Evolutionary conservation across 2,113 vertebrate genomes (phyloP), one percentile per base, ranked within the genome.

Genomic region (Octodon degus): DNA sequence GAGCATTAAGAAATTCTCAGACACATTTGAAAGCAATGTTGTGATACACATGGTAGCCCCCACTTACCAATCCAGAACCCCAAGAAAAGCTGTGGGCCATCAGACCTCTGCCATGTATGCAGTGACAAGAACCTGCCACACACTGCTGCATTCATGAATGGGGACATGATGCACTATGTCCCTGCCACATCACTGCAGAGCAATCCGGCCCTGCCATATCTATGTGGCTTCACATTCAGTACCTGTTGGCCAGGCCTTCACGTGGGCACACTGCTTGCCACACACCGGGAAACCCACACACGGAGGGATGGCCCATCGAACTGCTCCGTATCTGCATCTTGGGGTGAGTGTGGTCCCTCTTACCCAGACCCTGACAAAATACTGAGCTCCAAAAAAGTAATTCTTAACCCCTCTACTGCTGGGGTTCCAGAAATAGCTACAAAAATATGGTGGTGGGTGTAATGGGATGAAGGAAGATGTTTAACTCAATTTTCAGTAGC

Each of bases 41-140:
- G 32, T 77, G 68, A 89, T 86, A 67, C 17, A 65, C 32, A 60
- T 4, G 30, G 40, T 43, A 13, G 40, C 5, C 14, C 5, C 40
- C 68, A 34, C 7, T 34, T 25, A 27, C 40, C 2, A 55, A n/a
- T 3, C 25, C 63, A 89, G 7, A 79, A 63, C 7, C 25, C 37
- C 24, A 22, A 17, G 50, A 47, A 82, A 53, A 25, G 9, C 81
- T 55, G 1, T 4, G 27, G 12, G 11, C 27, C 16, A 72, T 0
- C 8, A 34, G 1, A 19, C 4, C 10, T 40, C 47, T 55, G 25
- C 62, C 40, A 58, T 16, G 7, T 16, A 4, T 7, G 22, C 0
- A 6, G 62, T n/a, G 20, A 91, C 7, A 62, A 7, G 50, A n/a
- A 24, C 30, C 68, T 2, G 6, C 24, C n/a, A n/a, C 16, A 60